A percentile compares a stretch with the other conserved stretches of the same genome.
Conservation (phyloP, 92 coral and sea anemone genomes). For the Palythoa heliodiscus region DNA sequence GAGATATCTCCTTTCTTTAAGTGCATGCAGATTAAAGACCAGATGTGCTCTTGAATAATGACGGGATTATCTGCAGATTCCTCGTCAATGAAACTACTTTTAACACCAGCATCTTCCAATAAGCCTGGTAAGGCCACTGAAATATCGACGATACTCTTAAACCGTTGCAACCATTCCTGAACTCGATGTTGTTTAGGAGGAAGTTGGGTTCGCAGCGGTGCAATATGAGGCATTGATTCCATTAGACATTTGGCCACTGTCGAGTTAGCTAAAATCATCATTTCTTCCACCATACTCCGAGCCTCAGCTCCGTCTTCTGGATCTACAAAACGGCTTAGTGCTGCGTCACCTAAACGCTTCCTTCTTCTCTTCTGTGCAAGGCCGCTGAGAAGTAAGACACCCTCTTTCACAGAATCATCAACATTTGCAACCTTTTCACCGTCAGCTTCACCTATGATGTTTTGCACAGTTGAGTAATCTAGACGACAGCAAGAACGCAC, state of each 20-base stretch:
- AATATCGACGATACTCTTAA: slow-evolving; percentile 38
- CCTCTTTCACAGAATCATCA: slow-evolving; percentile 32
- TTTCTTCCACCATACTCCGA: slow-evolving; percentile 70
- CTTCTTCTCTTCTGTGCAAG: slow-evolving; percentile 63
- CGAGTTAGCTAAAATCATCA: slow-evolving; percentile 76
- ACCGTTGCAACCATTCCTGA: slow-evolving; percentile 52
- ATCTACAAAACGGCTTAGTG: slow-evolving; percentile 48
- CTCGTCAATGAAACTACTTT: slow-evolving; percentile 1
- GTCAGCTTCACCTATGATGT: slow-evolving; percentile 41
- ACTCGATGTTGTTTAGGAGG: slow-evolving; percentile 71
- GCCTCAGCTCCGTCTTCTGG: slow-evolving; percentile 53
- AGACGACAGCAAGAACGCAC: slow-evolving; percentile 62
- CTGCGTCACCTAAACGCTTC: slow-evolving; percentile 60
- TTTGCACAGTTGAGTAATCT: slow-evolving; percentile 62
- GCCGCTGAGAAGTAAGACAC: slow-evolving; percentile 22
- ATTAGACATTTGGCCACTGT: slow-evolving; percentile 55
- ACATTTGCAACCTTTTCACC: neutral
- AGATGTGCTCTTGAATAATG: slow-evolving; percentile 51
- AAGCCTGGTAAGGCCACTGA: slow-evolving; percentile 51
- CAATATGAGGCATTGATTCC: slow-evolving; percentile 29
- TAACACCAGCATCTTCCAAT: slow-evolving; percentile 17
- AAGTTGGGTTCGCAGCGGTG: slow-evolving; percentile 70
- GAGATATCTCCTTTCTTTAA: slow-evolving; percentile 26
- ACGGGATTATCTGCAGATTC: slow-evolving; percentile 22
- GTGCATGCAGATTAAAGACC: slow-evolving; percentile 48